phyloP scores from a whole-genome alignment of 2,113 vertebrate species.

The Pseudorectes ferrugineus region DNA sequence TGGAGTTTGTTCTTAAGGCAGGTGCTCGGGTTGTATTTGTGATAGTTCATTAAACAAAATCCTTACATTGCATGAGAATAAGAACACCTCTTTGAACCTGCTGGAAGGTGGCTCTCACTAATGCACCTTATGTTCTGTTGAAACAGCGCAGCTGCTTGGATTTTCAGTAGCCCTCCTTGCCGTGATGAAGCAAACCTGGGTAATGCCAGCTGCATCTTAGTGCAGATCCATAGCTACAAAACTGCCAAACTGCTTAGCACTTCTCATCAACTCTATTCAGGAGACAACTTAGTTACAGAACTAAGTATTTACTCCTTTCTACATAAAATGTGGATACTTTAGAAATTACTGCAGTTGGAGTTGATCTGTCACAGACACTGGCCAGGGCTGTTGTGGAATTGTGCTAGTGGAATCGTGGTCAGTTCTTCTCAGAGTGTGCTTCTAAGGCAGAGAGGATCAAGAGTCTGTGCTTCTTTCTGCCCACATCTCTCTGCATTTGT shows the following conservation, averaged over 20 bases:
- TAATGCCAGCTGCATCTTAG: background rate
- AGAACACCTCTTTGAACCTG: background rate
- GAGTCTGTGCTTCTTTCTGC: background rate
- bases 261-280: background rate
- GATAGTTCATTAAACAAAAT: background rate
- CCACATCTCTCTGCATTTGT: rapidly evolving
- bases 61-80: background rate
- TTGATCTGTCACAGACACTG: background rate
- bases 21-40: background rate
- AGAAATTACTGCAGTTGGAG: background rate
- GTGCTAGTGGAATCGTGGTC: background rate
- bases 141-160: background rate
- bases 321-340: background rate
- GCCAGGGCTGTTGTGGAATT: background rate
- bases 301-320: background rate
- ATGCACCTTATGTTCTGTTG: background rate
- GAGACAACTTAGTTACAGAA: background rate
- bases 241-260: background rate
- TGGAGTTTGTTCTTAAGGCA: background rate
- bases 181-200: background rate
- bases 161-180: background rate
- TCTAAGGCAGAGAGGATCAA: background rate
- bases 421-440: background rate
- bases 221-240: background rate
- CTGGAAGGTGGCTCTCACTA: background rate